phyloP scores from a whole-genome alignment of 2,113 vertebrate species.

The Brachirus orientalis region DNA sequence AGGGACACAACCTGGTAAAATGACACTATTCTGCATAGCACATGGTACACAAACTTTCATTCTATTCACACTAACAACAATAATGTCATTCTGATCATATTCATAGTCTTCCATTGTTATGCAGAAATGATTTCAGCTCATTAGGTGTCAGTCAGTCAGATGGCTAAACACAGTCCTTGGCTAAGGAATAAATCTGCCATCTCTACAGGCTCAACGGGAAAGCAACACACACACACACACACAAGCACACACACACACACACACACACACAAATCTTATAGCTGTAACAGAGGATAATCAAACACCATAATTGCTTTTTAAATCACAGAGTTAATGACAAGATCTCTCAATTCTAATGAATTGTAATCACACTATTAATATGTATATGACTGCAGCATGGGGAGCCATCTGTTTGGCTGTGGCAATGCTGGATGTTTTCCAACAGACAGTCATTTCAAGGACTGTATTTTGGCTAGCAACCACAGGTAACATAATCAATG shows the following conservation, averaged over 20 bases:
- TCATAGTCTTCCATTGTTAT: constrained; percentile 53
- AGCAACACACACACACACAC: constrained; percentile 29
- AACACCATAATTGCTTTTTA: constrained; percentile 83
- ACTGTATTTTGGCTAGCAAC: constrained; percentile 67
- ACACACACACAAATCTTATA: constrained; percentile 45
- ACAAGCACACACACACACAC: constrained; percentile 21
- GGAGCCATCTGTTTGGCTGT: constrained; percentile 78
- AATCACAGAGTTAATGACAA: constrained; percentile 82
- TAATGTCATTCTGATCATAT: neutral
- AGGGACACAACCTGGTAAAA: too few relatives aligned
- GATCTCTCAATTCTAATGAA: constrained; percentile 78
- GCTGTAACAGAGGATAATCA: constrained; percentile 74
- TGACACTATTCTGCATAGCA: too few relatives aligned
- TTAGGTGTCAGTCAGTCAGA: constrained; percentile 76
- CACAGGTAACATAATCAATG: constrained; percentile 66
- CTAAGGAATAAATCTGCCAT: constrained; percentile 71
- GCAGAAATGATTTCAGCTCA: constrained; percentile 71
- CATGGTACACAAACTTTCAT: neutral
- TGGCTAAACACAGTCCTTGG: constrained; percentile 61
- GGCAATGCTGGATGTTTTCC: constrained; percentile 58
- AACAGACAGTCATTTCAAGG: constrained; percentile 66
- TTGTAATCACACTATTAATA: constrained; percentile 83
- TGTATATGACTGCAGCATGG: constrained; percentile 73
- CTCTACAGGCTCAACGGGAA: constrained; percentile 10
- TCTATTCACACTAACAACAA: neutral